phyloP scores from a whole-genome alignment of 2,113 vertebrate genomes.

The Scatophagus argus region DNA sequence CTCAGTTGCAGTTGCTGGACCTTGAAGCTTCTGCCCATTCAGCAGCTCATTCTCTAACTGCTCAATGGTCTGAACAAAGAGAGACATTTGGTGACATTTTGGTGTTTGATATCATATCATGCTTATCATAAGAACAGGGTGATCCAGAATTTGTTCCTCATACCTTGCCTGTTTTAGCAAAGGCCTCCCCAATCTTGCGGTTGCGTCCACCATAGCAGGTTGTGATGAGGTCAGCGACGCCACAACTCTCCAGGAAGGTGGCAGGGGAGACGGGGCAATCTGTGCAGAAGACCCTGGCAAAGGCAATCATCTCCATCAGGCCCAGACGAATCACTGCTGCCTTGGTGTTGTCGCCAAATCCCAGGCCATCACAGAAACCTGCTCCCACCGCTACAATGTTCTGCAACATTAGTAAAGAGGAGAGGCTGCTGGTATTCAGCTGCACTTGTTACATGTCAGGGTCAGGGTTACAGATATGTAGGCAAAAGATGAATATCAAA shows the following conservation, averaged over 20 bases:
- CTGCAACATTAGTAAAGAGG: slow-evolving; percentile 72
- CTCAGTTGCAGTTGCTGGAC: slow-evolving; percentile 93
- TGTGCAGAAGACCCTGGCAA: slow-evolving; percentile 92
- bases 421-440: background rate
- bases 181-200: slow-evolving; percentile 94
- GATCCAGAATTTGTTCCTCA: background rate
- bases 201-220: slow-evolving; percentile 97
- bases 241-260: slow-evolving; percentile 98
- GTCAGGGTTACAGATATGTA: background rate
- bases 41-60: slow-evolving; percentile 96
- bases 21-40: slow-evolving; percentile 98
- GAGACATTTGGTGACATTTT: background rate
- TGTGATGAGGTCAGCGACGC: slow-evolving; percentile 95
- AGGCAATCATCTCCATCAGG: slow-evolving; percentile 97
- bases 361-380: slow-evolving; percentile 96
- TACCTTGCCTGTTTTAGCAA: slow-evolving; percentile 93
- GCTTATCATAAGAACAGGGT: background rate
- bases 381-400: slow-evolving; percentile 95
- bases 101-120: accelerated
- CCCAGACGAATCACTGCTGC: slow-evolving; percentile 96
- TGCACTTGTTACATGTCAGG: background rate
- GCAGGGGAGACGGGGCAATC: slow-evolving; percentile 83
- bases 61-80: slow-evolving; percentile 88
- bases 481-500: background rate
- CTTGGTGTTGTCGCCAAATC: slow-evolving; percentile 97